A percentile compares a stretch with the other conserved stretches of the same genome.
Evolutionary conservation across 2,797 vertebrate species (phyloP).

Genomic region (Characodon lateralis): DNA sequence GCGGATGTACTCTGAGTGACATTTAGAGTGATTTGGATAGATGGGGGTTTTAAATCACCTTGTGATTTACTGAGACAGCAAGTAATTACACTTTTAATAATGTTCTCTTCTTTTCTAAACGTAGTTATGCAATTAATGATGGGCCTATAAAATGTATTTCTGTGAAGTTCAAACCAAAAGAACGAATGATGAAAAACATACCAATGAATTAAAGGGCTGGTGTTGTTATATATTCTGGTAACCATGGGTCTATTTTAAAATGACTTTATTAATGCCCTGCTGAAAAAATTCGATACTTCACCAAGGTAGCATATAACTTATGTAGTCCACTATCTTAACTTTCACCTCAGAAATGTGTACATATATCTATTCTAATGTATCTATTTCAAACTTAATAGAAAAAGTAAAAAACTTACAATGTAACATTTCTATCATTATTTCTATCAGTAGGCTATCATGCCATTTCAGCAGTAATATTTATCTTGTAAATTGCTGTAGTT

Average conservation of each 20-base stretch:
- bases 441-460: not conserved
- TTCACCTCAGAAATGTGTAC: not conserved
- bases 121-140: not conserved
- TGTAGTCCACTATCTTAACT: not conserved
- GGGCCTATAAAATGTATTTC: not conserved
- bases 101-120: not conserved
- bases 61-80: not conserved
- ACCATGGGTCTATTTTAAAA: not conserved
- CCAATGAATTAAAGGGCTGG: not conserved
- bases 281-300: not conserved
- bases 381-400: not conserved
- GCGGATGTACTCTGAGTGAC: not conserved
- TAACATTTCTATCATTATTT: not conserved
- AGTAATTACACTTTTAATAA: constrained; percentile 8
- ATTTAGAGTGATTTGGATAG: not conserved
- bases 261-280: not conserved
- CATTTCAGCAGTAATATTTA: not conserved
- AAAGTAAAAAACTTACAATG: not conserved
- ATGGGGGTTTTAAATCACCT: not conserved
- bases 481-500: not conserved
- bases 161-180: not conserved
- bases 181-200: not conserved
- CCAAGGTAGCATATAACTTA: not conserved
- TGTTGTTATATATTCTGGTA: not conserved
- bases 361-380: not conserved